Conservation (phyloP, 2,888 invertebrate species). For the Gnatocerus cornutus region DNA sequence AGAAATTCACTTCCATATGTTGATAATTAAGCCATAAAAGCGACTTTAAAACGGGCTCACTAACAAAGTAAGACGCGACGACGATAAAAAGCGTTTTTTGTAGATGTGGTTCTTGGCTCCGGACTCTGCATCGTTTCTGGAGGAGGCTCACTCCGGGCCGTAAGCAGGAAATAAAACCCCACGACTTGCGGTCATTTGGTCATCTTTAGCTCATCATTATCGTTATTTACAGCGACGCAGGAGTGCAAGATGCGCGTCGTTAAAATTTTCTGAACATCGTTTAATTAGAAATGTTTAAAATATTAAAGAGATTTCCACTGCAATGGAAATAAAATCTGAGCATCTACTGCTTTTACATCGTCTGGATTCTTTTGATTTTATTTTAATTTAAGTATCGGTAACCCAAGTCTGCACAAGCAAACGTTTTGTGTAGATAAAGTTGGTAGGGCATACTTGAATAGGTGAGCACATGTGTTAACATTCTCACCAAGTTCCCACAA, state of each 20-base stretch:
- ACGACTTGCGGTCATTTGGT: slow-evolving; percentile 18
- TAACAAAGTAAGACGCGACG: slow-evolving; percentile 45
- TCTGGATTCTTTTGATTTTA: too few species aligned
- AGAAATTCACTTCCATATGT: slow-evolving; percentile 57
- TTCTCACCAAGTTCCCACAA: slow-evolving; percentile 69
- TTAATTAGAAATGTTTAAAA: slow-evolving; percentile 11
- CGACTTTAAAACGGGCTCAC: slow-evolving; percentile 47
- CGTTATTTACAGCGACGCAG: slow-evolving; percentile 28
- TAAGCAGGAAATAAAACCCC: slow-evolving; percentile 21
- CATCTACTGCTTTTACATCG: too few species aligned
- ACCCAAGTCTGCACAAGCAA: slow-evolving; percentile 12
- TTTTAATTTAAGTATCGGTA: slow-evolving; percentile 24
- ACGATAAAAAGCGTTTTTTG: slow-evolving; percentile 46
- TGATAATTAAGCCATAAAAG: slow-evolving; percentile 60
- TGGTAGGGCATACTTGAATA: slow-evolving; percentile 56
- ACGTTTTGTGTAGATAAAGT: slow-evolving; percentile 45
- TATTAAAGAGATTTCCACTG: too few species aligned
- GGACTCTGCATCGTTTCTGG: slow-evolving; percentile 16
- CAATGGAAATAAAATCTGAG: too few species aligned
- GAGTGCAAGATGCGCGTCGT: slow-evolving; percentile 9
- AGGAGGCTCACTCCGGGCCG: slow-evolving; percentile 10
- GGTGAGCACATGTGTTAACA: slow-evolving; percentile 68
- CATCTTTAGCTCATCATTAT: slow-evolving; percentile 38
- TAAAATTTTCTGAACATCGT: slow-evolving; percentile 9
- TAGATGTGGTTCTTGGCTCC: slow-evolving; percentile 32